Percentiles rank a stretch among this genome's conserved stretches.
Conservation (phyloP, 2,888 invertebrate species). For the Strigamia transsilvanica region DNA sequence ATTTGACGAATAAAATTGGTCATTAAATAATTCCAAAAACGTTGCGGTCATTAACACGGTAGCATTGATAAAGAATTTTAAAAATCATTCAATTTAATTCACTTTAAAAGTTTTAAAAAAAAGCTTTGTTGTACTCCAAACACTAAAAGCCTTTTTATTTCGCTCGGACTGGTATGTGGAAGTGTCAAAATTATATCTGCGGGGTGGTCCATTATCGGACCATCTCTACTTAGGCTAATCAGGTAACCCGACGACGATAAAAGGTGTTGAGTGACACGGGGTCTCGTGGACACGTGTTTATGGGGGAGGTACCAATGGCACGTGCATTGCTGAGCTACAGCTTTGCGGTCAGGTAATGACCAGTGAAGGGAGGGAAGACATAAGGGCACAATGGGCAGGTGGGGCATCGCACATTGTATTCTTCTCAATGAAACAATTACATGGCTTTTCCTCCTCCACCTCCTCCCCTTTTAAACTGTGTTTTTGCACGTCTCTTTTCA, state of each 20-base stretch:
- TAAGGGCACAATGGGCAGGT: slow-evolving; percentile 15
- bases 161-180: background rate
- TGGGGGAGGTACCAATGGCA: slow-evolving; percentile 14
- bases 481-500: slow-evolving; percentile 18
- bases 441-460: background rate
- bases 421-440: slow-evolving; percentile 12
- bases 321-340: slow-evolving; percentile 15
- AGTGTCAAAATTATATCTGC: background rate
- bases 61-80: too few relatives aligned
- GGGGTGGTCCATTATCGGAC: slow-evolving; percentile 1
- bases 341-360: slow-evolving; percentile 35
- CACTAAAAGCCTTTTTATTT: background rate
- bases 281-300: slow-evolving; percentile 38
- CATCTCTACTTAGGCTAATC: slow-evolving; percentile 35
- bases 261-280: slow-evolving; percentile 15
- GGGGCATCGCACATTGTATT: slow-evolving; percentile 15
- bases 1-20: too few relatives aligned
- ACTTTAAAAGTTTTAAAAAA: background rate
- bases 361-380: slow-evolving; percentile 18
- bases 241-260: slow-evolving; percentile 11
- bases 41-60: too few relatives aligned
- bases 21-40: too few relatives aligned
- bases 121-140: background rate
- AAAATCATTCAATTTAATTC: background rate
- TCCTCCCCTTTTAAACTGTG: slow-evolving; percentile 3